phyloP scores from a whole-genome alignment of 1,140 invertebrate species.

The Paraescarpia echinospica region DNA sequence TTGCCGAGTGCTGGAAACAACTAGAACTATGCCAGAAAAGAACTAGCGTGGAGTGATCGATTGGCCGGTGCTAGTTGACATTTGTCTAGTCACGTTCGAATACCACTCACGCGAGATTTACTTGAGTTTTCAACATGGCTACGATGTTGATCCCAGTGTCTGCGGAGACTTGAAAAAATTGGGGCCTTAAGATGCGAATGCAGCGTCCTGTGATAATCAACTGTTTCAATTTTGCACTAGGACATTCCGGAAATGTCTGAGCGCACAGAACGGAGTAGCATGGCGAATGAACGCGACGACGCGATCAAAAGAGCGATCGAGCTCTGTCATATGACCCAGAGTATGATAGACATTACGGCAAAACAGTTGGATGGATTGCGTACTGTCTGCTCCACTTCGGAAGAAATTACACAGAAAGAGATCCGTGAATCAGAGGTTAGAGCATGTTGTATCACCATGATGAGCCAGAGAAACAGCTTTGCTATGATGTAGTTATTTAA shows the following conservation, averaged over 20 bases:
- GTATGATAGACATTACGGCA: constrained; percentile 93
- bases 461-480: not conserved
- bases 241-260: constrained; percentile 43
- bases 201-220: not conserved
- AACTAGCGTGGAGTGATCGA: not conserved
- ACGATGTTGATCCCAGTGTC: constrained; percentile 14
- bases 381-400: constrained; percentile 87
- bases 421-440: constrained; percentile 88
- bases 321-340: constrained; percentile 67
- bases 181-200: constrained; percentile 10
- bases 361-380: constrained; percentile 86
- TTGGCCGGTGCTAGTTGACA: not conserved
- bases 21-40: not conserved
- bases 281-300: constrained; percentile 32
- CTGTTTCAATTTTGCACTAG: constrained; percentile 30
- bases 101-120: not conserved
- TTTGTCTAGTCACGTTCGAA: constrained; percentile 5
- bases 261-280: not conserved
- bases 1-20: no score
- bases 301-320: constrained; percentile 49
- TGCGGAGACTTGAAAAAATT: constrained; percentile 13
- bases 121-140: constrained; percentile 17
- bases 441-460: constrained; percentile 8
- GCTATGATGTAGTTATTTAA: not conserved
- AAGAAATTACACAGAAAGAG: constrained; percentile 91